phyloP scores from a whole-genome alignment of 2,888 invertebrate genomes.

The Scaptomyza reducta region DNA sequence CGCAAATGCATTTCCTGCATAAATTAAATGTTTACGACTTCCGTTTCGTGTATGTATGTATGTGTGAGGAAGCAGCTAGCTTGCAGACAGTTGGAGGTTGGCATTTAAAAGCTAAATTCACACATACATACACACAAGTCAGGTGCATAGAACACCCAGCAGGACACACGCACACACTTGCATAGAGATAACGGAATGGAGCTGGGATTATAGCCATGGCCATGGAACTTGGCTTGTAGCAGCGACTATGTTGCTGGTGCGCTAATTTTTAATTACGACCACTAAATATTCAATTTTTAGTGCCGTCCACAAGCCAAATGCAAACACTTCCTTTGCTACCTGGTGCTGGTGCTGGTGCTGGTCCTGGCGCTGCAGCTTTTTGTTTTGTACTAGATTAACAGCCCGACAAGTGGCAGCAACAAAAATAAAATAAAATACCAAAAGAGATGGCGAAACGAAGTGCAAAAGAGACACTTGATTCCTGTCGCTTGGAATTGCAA shows the following conservation, averaged over 20 bases:
- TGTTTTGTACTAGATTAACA: constrained; percentile 40
- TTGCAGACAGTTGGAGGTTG: constrained; percentile 34
- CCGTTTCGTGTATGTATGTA: constrained; percentile 41
- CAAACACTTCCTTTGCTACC: constrained; percentile 62
- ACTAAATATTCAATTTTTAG: constrained; percentile 79
- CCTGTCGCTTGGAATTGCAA: constrained; percentile 61
- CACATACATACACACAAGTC: constrained; percentile 33
- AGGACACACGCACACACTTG: constrained; percentile 11
- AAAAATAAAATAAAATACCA: background rate
- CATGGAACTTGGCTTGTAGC: constrained; percentile 24
- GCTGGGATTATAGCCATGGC: constrained; percentile 36
- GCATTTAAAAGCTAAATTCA: constrained; percentile 68
- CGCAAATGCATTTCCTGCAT: constrained; percentile 73
- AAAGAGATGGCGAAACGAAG: background rate
- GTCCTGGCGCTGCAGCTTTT: constrained; percentile 10
- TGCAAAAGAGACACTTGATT: constrained; percentile 44
- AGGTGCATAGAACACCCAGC: constrained; percentile 36
- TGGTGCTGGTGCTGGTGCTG: background rate
- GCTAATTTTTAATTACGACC: constrained; percentile 77
- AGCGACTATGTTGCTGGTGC: constrained; percentile 46
- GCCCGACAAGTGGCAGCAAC: constrained; percentile 1
- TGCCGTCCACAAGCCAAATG: constrained; percentile 58
- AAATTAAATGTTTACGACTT: constrained; percentile 77
- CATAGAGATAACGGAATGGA: constrained; percentile 9
- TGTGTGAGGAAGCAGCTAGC: constrained; percentile 25